Percentiles rank a stretch among this genome's conserved stretches.
These are phyloP conservation scores for Cephus pygmeus DNA, from an alignment of 2,888 invertebrate genomes.

Conservation along the genomic window DNA sequence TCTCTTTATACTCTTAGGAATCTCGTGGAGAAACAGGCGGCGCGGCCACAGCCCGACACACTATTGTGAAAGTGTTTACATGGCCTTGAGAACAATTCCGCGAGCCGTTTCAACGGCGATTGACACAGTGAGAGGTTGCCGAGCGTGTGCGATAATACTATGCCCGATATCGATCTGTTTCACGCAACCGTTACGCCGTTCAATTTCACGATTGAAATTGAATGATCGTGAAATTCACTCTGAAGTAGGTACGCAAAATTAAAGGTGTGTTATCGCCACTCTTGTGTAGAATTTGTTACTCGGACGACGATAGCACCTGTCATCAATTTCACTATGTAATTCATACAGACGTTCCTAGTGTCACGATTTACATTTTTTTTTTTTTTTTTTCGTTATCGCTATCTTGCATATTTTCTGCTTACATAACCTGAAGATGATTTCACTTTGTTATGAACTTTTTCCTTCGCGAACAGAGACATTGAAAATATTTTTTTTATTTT, in stretches of 20 bases:
- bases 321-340: background rate
- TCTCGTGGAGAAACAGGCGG: background rate
- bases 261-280: background rate
- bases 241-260: background rate
- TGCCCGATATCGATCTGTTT: background rate
- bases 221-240: background rate
- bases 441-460: background rate
- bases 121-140: conserved; percentile 8
- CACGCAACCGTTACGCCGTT: background rate
- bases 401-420: background rate
- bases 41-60: background rate
- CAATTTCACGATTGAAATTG: background rate
- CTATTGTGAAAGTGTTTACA: conserved; percentile 1
- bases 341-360: background rate
- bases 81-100: conserved; percentile 4
- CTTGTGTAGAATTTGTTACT: too few relatives aligned
- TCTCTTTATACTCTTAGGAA: background rate
- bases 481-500: too few relatives aligned
- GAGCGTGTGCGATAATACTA: conserved; percentile 5
- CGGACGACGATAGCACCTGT: background rate
- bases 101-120: conserved; percentile 1
- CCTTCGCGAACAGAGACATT: background rate
- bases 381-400: too few relatives aligned
- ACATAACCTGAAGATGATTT: background rate
- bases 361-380: too few relatives aligned